Conservation (phyloP, 2,113 vertebrate species). For the Mus spicilegus region DNA sequence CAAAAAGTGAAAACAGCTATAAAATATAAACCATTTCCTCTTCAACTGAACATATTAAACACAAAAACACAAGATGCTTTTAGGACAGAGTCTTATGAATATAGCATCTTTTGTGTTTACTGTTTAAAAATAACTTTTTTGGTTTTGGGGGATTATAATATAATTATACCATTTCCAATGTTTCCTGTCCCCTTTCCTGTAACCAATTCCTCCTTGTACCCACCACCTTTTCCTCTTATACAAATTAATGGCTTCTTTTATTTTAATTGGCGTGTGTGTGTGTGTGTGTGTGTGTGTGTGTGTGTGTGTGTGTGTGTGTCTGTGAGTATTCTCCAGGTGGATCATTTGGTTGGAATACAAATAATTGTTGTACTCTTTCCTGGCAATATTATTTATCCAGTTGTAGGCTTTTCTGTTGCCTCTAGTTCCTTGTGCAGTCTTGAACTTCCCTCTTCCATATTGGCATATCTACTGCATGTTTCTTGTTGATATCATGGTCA, state of each 20-base stretch:
- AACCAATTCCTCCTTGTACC: neutral
- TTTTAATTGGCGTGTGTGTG: neutral
- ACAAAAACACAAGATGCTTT: neutral
- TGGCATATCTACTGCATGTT: neutral
- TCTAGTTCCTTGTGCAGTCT: too few relatives aligned
- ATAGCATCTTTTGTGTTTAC: neutral
- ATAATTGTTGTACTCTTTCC: too few relatives aligned
- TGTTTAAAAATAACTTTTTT: neutral
- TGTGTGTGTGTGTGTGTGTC: neutral
- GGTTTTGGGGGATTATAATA: neutral
- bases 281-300: neutral
- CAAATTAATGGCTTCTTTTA: neutral
- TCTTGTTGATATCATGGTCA: neutral
- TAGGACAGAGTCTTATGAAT: neutral
- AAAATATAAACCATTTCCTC: neutral
- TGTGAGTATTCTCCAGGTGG: too few relatives aligned
- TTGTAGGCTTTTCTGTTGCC: too few relatives aligned
- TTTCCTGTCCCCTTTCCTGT: neutral
- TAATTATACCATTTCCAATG: neutral
- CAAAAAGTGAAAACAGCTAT: neutral
- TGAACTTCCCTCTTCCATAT: neutral
- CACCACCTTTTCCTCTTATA: neutral
- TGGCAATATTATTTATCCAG: too few relatives aligned
- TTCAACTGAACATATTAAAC: neutral
- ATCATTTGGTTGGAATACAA: too few relatives aligned